Percentiles rank a stretch among this genome's conserved stretches.
These are phyloP conservation scores for Neomorphus geoffroyi DNA, from an alignment of 2,797 vertebrate species.

Conservation along the genomic window DNA sequence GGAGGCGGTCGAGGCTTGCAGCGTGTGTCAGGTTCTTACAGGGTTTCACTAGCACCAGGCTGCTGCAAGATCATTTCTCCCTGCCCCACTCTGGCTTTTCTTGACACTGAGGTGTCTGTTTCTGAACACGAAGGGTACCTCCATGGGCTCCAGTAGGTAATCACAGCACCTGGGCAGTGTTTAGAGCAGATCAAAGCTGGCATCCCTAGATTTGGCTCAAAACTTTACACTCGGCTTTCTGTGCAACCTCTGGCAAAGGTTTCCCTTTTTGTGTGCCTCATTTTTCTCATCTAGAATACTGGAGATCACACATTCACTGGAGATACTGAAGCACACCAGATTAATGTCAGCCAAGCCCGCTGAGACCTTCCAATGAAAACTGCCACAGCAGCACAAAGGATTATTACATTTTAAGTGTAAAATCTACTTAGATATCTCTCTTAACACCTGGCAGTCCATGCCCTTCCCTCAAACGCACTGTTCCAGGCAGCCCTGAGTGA, in stretches of 20 bases:
- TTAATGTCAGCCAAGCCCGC: background rate
- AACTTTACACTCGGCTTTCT: background rate
- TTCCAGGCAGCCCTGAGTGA: background rate
- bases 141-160: background rate
- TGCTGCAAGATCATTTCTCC: background rate
- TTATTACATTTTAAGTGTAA: background rate
- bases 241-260: background rate
- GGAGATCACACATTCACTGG: background rate
- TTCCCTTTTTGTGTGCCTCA: background rate
- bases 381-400: background rate
- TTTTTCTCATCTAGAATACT: background rate
- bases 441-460: background rate
- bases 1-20: background rate
- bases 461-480: background rate
- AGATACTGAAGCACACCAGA: background rate
- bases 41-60: background rate
- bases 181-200: background rate
- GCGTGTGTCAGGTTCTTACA: background rate
- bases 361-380: background rate
- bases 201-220: background rate
- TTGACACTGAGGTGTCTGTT: background rate
- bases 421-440: constrained; percentile 15
- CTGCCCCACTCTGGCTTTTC: background rate
- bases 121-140: background rate
- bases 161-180: background rate